A percentile compares a stretch with the other conserved stretches of the same genome.
Conservation (phyloP, 2,113 vertebrate genomes). For the Toxotes chatareus region DNA sequence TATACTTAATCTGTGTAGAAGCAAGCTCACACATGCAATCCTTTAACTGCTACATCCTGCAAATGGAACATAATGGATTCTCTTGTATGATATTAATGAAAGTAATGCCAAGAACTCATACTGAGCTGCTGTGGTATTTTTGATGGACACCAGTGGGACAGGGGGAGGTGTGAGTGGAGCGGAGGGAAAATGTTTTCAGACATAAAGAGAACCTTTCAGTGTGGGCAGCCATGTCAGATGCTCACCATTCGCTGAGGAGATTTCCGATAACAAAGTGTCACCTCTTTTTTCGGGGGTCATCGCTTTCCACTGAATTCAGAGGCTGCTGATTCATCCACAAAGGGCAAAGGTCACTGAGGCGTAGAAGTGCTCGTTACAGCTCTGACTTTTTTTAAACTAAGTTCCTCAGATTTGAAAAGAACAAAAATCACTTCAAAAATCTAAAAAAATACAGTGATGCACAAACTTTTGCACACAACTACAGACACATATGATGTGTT, state of each 20-base stretch:
- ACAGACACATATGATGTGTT: too few relatives aligned
- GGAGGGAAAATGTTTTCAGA: constrained; percentile 1
- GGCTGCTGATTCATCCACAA: constrained; percentile 31
- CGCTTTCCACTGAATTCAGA: constrained; percentile 7
- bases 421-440: not conserved
- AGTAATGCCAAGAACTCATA: not conserved
- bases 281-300: constrained; percentile 35
- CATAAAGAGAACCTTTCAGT: not conserved
- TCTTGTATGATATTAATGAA: constrained; percentile 1
- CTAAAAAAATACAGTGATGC: too few relatives aligned
- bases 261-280: constrained; percentile 10
- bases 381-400: not conserved
- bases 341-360: constrained; percentile 22
- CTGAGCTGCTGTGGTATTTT: not conserved
- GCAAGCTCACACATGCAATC: not conserved
- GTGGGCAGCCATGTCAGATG: not conserved
- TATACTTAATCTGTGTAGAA: not conserved
- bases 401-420: not conserved
- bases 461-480: not conserved
- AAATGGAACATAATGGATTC: not conserved
- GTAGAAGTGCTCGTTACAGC: constrained; percentile 26
- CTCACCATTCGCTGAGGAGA: constrained; percentile 10
- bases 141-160: not conserved
- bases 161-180: constrained; percentile 4
- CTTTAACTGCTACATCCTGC: not conserved